These are phyloP conservation scores for Poecilia velifera DNA, from an alignment of 2,797 vertebrate species.

Conservation along the genomic window DNA sequence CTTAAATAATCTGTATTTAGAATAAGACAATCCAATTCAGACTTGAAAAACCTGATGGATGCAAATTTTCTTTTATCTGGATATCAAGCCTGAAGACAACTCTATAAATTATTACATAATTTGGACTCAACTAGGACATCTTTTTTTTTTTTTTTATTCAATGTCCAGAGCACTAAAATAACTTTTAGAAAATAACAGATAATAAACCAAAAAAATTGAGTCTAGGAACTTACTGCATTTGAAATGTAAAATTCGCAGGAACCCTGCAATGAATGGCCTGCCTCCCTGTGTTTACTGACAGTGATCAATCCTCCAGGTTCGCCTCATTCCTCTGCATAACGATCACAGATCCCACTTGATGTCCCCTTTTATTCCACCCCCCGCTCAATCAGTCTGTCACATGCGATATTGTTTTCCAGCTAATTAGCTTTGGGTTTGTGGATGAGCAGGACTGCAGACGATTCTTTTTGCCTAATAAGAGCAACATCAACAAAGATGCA, in stretches of 20 bases:
- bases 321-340: conserved; percentile 44
- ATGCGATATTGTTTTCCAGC: conserved; percentile 35
- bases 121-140: background rate
- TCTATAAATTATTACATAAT: background rate
- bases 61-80: background rate
- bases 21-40: background rate
- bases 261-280: conserved; percentile 23
- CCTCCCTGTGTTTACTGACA: conserved; percentile 44
- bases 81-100: background rate
- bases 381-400: conserved; percentile 33
- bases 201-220: background rate
- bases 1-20: background rate
- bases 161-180: background rate
- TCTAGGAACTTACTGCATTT: background rate
- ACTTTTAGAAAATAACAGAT: background rate
- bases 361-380: conserved; percentile 67
- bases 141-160: background rate
- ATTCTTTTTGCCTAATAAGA: conserved; percentile 46
- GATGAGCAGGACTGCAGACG: conserved; percentile 17
- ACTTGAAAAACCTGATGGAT: background rate
- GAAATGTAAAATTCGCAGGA: background rate
- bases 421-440: conserved; percentile 42
- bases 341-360: conserved; percentile 39
- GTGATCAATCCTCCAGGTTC: conserved; percentile 70
- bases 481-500: conserved; percentile 45